A percentile compares a stretch with the other conserved stretches of the same genome.
Conservation (phyloP, 1,140 invertebrate genomes). For the Araneus ventricosus region DNA sequence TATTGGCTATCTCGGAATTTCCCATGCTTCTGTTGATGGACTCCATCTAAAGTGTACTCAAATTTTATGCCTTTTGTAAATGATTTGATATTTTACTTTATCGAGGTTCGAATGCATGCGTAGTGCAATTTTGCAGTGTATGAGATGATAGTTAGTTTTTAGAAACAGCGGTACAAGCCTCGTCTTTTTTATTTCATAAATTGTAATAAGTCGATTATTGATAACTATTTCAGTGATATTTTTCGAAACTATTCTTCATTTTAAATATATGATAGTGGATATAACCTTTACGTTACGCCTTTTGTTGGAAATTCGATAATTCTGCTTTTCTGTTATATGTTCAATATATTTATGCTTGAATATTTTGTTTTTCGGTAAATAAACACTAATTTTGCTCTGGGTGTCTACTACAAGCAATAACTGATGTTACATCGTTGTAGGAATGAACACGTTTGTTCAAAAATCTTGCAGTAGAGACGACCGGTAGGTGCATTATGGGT, state of each 20-base stretch:
- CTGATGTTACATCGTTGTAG: too few species aligned
- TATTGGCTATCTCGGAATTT: constrained; percentile 11
- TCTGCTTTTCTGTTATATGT: too few species aligned
- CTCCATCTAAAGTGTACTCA: neutral
- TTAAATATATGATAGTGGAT: too few species aligned
- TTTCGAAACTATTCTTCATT: neutral
- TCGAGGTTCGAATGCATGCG: neutral
- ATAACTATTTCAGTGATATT: neutral
- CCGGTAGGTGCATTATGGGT: too few species aligned
- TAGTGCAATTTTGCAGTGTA: neutral
- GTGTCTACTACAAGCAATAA: too few species aligned
- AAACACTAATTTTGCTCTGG: too few species aligned
- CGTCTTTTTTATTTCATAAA: neutral
- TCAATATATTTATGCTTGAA: too few species aligned
- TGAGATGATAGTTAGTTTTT: neutral
- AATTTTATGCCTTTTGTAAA: constrained; percentile 2
- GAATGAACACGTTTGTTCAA: too few species aligned
- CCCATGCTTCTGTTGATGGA: neutral
- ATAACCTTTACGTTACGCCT: too few species aligned
- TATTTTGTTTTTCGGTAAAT: too few species aligned
- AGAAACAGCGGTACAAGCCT: neutral
- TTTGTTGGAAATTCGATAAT: too few species aligned
- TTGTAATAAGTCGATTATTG: neutral
- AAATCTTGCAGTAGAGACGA: too few species aligned
- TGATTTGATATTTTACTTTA: constrained; percentile 19